phyloP scores from a whole-genome alignment of 2,797 vertebrate species.

The Chrysolophus pictus region DNA sequence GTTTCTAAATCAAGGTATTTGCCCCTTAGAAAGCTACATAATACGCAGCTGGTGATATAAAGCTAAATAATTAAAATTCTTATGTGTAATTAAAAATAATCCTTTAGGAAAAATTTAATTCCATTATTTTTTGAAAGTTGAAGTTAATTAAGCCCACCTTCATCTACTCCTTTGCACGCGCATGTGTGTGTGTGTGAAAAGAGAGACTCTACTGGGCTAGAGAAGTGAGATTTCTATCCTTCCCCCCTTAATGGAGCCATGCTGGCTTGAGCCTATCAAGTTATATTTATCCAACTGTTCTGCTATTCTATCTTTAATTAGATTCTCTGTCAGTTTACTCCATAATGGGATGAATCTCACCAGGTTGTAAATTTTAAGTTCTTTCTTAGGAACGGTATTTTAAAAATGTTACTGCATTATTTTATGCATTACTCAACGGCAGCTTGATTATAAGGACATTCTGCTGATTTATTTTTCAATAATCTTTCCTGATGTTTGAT shows the following conservation, averaged over 20 bases:
- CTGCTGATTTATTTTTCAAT: background rate
- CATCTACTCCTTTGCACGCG: background rate
- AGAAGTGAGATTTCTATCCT: background rate
- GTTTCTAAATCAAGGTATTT: constrained; percentile 51
- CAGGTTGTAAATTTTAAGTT: constrained; percentile 35
- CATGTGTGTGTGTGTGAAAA: background rate
- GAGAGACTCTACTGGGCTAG: background rate
- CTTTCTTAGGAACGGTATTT: constrained; percentile 39
- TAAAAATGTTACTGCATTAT: constrained; percentile 18
- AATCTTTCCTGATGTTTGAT: background rate
- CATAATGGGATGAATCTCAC: constrained; percentile 49
- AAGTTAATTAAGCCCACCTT: constrained; percentile 41
- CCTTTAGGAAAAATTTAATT: constrained; percentile 40
- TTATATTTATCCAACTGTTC: constrained; percentile 59
- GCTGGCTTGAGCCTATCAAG: constrained; percentile 33
- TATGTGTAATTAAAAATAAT: constrained; percentile 34
- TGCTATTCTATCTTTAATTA: constrained; percentile 54
- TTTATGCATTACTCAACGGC: background rate
- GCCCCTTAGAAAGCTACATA: constrained; percentile 4
- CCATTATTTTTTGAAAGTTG: constrained; percentile 19
- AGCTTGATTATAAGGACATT: background rate
- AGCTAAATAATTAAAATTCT: constrained; percentile 55
- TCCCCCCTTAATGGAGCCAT: background rate
- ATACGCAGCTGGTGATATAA: constrained; percentile 47
- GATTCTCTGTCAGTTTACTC: constrained; percentile 32